Conservation (phyloP, 2,797 vertebrate species). For the Eulemur coronatus region DNA sequence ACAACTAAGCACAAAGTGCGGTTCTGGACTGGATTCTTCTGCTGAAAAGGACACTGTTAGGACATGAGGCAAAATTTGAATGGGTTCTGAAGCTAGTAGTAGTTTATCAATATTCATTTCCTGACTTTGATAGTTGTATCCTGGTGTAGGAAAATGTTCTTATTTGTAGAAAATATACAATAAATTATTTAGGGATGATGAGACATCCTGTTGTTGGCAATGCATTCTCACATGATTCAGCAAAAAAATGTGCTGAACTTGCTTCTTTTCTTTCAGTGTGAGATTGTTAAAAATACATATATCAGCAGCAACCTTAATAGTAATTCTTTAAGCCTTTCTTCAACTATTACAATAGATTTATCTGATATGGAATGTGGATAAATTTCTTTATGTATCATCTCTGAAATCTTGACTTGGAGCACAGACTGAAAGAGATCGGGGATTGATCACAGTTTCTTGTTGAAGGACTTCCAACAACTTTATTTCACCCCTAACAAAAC, state of each 20-base stretch:
- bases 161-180: slow-evolving; percentile 29
- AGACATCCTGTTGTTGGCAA: background rate
- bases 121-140: background rate
- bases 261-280: background rate
- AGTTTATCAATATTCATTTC: background rate
- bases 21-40: background rate
- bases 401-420: background rate
- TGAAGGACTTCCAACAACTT: background rate
- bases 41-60: background rate
- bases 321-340: background rate
- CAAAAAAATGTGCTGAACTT: background rate
- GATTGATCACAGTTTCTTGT: background rate
- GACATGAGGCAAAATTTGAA: background rate
- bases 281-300: background rate
- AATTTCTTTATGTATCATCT: background rate
- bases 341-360: background rate
- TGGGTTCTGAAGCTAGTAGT: background rate
- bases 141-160: background rate
- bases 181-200: slow-evolving; percentile 46
- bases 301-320: background rate
- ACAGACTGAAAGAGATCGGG: background rate
- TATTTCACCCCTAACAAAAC: background rate
- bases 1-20: no score
- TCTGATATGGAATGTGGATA: background rate
- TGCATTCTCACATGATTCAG: background rate